Conservation (phyloP, 2,797 vertebrate species). For the Novumbra hubbsi region DNA sequence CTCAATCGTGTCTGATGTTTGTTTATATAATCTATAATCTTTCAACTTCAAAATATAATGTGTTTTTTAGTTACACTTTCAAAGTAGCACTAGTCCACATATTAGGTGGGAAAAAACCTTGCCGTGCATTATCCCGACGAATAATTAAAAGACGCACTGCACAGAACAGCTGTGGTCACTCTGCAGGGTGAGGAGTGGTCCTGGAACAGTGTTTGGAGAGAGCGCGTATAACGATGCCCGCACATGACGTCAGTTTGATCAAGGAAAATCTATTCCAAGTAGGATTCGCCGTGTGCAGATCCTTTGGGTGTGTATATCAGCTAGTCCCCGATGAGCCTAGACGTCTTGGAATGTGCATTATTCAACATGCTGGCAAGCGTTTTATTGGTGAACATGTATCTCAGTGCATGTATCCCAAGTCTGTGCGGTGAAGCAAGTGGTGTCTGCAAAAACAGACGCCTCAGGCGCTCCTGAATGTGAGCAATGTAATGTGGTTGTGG, state of each 20-base stretch:
- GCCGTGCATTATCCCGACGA: too few relatives aligned
- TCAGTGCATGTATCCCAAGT: background rate
- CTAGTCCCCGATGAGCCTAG: too few relatives aligned
- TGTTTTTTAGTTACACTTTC: background rate
- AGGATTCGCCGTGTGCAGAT: background rate
- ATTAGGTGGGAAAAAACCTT: too few relatives aligned
- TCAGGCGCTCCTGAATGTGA: background rate
- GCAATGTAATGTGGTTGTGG: conserved; percentile 1
- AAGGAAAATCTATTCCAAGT: background rate
- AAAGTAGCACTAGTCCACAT: background rate
- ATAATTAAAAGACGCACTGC: background rate
- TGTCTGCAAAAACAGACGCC: conserved; percentile 5
- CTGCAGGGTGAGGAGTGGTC: background rate
- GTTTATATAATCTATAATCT: background rate
- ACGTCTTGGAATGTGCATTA: conserved; percentile 5
- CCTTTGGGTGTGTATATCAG: background rate
- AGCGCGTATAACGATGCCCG: background rate
- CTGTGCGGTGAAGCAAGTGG: background rate
- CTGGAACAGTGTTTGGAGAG: background rate
- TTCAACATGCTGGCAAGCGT: background rate
- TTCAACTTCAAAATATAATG: background rate
- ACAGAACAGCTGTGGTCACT: background rate
- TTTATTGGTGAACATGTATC: background rate
- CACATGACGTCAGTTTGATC: conserved; percentile 6
- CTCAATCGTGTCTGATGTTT: background rate